A percentile compares a stretch with the other conserved stretches of the same genome.
phyloP scores from a whole-genome alignment of 1,140 invertebrate genomes.

The Mya arenaria region DNA sequence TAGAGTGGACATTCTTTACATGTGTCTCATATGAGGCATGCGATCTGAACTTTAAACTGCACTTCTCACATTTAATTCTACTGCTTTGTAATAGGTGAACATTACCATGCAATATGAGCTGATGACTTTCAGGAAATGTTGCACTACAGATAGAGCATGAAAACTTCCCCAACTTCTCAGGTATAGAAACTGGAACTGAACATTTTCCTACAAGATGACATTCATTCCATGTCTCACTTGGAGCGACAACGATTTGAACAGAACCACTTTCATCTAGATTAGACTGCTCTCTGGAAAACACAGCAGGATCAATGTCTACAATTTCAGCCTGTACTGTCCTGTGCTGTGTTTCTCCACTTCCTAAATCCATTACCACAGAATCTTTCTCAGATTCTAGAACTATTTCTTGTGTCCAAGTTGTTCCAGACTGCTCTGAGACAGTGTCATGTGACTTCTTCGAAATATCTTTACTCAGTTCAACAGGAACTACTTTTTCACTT shows the following conservation, averaged over 20 bases:
- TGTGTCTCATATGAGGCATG: constrained; percentile 51
- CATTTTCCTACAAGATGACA: no score
- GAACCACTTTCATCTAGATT: background rate
- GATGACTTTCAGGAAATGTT: constrained; percentile 93
- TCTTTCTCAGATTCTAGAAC: no score
- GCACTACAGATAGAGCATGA: constrained; percentile 95
- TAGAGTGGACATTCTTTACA: constrained; percentile 93
- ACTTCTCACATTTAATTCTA: constrained; percentile 86
- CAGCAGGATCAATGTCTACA: constrained; percentile 40
- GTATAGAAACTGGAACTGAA: background rate
- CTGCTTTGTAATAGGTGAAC: constrained; percentile 97
- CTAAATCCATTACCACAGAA: no score
- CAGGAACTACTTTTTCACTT: no score
- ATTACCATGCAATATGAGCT: constrained; percentile 95
- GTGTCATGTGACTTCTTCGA: no score
- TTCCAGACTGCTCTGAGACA: no score
- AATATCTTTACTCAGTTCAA: no score
- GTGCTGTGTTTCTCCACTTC: no score
- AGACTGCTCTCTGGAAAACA: background rate
- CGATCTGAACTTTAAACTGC: constrained; percentile 82
- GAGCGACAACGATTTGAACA: no score
- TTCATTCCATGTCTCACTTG: no score
- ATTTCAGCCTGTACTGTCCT: constrained; percentile 38
- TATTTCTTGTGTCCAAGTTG: no score
- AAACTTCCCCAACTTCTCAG: constrained; percentile 43